A percentile compares a stretch with the other conserved stretches of the same genome.
Evolutionary conservation across 1,140 invertebrate genomes (phyloP).

Genomic region (Apocrypta bakeri): DNA sequence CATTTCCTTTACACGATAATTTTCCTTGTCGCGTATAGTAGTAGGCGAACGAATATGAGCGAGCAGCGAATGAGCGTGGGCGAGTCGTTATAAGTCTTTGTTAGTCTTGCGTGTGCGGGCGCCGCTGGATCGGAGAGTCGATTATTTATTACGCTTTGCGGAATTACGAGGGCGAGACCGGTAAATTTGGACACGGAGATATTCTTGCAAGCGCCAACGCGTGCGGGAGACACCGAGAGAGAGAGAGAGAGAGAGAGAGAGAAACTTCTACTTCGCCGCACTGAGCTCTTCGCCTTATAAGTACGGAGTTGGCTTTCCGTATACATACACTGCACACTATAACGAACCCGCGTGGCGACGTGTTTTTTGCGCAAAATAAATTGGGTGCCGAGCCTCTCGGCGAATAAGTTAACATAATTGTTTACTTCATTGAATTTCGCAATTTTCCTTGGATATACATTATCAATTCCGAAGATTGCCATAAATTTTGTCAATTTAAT

Average conservation of each 20-base stretch:
- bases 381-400: background rate
- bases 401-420: conserved; percentile 17
- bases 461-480: background rate
- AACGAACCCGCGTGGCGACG: background rate
- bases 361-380: conserved; percentile 31
- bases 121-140: background rate
- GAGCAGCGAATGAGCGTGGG: background rate
- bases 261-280: conserved; percentile 15
- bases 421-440: background rate
- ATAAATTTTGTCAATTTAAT: conserved; percentile 39
- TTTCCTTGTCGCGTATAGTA: background rate
- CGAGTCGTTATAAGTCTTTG: conserved; percentile 1
- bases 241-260: background rate
- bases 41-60: background rate
- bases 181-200: conserved; percentile 16
- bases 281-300: conserved; percentile 23
- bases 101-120: background rate
- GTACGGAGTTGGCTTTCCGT: background rate
- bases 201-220: background rate
- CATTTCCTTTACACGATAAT: background rate
- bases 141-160: conserved; percentile 35
- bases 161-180: conserved; percentile 42
- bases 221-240: background rate
- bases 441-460: background rate
- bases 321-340: background rate